phyloP scores from a whole-genome alignment of 2,113 vertebrate species.

The Pipa parva region DNA sequence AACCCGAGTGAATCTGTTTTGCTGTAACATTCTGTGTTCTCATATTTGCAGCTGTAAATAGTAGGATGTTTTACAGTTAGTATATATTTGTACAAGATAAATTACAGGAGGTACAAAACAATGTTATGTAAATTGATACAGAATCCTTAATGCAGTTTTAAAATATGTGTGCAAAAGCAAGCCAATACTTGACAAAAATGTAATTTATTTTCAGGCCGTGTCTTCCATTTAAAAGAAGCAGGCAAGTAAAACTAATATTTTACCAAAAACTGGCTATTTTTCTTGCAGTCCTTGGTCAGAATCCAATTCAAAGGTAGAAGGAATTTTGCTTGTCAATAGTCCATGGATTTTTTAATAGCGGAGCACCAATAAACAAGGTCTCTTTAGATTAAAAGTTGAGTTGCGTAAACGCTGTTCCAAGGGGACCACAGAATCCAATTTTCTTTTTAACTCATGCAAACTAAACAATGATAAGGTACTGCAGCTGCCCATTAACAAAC shows the following conservation, averaged over 20 bases:
- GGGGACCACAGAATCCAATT: constrained; percentile 21
- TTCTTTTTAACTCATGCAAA: constrained; percentile 4
- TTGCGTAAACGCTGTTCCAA: constrained; percentile 20
- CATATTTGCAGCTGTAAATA: neutral
- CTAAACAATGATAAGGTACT: neutral
- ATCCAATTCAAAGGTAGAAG: constrained; percentile 9
- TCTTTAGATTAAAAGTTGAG: constrained; percentile 37
- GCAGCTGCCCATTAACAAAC: neutral
- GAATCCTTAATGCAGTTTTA: neutral
- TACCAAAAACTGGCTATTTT: constrained; percentile 12
- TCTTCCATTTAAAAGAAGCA: constrained; percentile 13
- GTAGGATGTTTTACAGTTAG: neutral
- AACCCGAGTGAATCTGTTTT: too few species aligned
- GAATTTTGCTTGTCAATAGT: constrained; percentile 28
- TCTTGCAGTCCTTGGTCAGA: constrained; percentile 12
- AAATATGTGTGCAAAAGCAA: neutral
- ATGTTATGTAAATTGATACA: neutral
- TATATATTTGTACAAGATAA: neutral
- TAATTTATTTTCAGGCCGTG: constrained; percentile 22
- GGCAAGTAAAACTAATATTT: constrained; percentile 12
- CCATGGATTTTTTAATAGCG: constrained; percentile 33
- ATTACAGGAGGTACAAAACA: neutral
- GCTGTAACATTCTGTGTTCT: neutral
- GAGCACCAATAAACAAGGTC: constrained; percentile 36
- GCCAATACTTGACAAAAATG: constrained; percentile 6